Evolutionary conservation across 2,888 invertebrate genomes (phyloP).

Genomic region (Aporophyla nigra): DNA sequence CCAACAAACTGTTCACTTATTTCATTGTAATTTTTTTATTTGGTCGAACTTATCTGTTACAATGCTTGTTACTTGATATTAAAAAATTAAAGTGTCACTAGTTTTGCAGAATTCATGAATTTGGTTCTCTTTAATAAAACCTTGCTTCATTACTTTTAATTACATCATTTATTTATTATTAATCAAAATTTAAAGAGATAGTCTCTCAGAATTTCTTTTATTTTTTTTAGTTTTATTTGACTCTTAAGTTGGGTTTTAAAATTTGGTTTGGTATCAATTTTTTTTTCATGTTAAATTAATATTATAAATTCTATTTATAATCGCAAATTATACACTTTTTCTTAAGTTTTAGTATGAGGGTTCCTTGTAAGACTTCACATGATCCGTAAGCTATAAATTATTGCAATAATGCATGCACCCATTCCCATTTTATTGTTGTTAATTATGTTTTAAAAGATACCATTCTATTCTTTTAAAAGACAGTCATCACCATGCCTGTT

Average conservation of each 20-base stretch:
- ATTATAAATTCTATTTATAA: not conserved
- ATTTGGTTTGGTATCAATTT: conserved; percentile 45
- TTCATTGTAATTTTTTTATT: not conserved
- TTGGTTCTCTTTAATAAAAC: not conserved
- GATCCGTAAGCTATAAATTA: conserved; percentile 74
- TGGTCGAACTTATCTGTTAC: not conserved
- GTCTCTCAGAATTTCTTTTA: not conserved
- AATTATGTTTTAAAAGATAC: conserved; percentile 57
- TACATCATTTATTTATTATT: conserved; percentile 5
- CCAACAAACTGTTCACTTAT: too few relatives aligned
- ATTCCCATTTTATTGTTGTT: conserved; percentile 58
- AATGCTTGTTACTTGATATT: not conserved
- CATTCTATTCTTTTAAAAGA: conserved; percentile 74
- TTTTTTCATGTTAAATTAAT: conserved; percentile 11
- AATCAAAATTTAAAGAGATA: conserved; percentile 10
- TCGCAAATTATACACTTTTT: conserved; percentile 23
- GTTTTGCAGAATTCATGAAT: not conserved
- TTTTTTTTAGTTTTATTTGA: conserved; percentile 20
- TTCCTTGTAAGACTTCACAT: conserved; percentile 66
- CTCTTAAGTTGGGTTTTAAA: conserved; percentile 13
- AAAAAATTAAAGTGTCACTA: not conserved
- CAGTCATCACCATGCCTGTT: not conserved
- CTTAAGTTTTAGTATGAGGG: conserved; percentile 67
- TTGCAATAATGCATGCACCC: conserved; percentile 67
- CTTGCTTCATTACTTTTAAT: conserved; percentile 51